These are phyloP conservation scores for Tupaia chinensis DNA, from an alignment of 2,113 vertebrate genomes.

Conservation along the genomic window DNA sequence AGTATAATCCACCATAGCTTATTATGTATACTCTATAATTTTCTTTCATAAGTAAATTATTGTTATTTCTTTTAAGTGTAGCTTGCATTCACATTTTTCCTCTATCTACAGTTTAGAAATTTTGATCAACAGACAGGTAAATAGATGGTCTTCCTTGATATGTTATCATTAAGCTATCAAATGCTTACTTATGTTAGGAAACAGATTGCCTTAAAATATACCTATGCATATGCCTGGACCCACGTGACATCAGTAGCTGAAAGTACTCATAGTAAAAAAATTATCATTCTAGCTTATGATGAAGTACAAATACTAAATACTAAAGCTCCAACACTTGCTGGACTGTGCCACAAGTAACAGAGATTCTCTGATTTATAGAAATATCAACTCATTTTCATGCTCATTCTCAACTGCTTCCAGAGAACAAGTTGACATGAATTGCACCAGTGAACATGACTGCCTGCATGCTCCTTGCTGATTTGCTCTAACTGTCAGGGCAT, in stretches of 20 bases:
- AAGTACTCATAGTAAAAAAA: conserved; percentile 67
- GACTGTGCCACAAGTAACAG: neutral
- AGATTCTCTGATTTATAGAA: conserved; percentile 8
- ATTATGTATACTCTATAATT: conserved; percentile 69
- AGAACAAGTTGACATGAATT: neutral
- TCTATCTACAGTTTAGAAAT: conserved; percentile 72
- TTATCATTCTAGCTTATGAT: neutral
- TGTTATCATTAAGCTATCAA: conserved; percentile 77
- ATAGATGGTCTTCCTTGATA: conserved; percentile 71
- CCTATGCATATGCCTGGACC: neutral
- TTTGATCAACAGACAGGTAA: conserved; percentile 81
- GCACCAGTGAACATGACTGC: neutral
- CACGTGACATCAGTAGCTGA: conserved; percentile 35
- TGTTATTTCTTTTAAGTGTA: conserved; percentile 77
- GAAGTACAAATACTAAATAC: conserved; percentile 25
- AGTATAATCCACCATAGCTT: conserved; percentile 42
- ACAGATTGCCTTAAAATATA: conserved; percentile 72
- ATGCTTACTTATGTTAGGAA: conserved; percentile 65
- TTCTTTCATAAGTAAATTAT: conserved; percentile 75
- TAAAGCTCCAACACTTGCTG: neutral
- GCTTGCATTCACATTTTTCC: conserved; percentile 64
- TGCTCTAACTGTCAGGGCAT: neutral
- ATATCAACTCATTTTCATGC: neutral
- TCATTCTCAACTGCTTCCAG: neutral
- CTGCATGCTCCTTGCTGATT: neutral